These are phyloP conservation scores for Bos taurus DNA, from an alignment of 2,113 vertebrate genomes.

Conservation along the genomic window ARS-UCD2.0 NC_037333.1:68357501-68358000, in stretches of 20 bases:
- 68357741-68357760: not conserved
- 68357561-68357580: not conserved
- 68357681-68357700: not conserved
- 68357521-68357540: conserved; percentile 4
- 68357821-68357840: not conserved
- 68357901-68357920: not conserved
- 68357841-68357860: not conserved
- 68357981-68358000: not conserved
- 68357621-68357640: not conserved
- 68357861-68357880: not conserved
- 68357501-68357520: conserved; percentile 11
- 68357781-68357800: not conserved
- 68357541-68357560: not conserved
- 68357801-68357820: not conserved
- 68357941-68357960: not conserved
- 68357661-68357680: not conserved
- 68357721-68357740: not conserved
- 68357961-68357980: not conserved
- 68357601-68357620: not conserved
- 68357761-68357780: not conserved
- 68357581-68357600: not conserved
- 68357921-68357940: not conserved
- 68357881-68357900: not conserved
- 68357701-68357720: not conserved
- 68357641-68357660: not conserved